phyloP scores from a whole-genome alignment of 2,888 invertebrate genomes.

The Dryocosmus kuriphilus region DNA sequence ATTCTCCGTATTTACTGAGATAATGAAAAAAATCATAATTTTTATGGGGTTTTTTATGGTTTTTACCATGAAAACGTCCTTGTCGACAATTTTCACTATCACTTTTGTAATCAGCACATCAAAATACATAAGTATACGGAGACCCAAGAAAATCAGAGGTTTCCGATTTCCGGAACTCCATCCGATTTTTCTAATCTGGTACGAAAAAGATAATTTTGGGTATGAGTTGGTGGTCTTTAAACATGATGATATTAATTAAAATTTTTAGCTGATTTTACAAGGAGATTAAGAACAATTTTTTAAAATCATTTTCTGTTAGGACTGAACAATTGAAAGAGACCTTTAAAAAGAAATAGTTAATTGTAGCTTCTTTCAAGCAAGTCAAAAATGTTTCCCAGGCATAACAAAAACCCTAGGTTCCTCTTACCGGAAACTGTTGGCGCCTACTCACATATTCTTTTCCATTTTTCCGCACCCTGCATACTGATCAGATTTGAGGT shows the following conservation, averaged over 20 bases:
- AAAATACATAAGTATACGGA: too few species aligned
- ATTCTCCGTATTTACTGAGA: too few species aligned
- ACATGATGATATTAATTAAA: background rate
- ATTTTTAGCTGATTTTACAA: background rate
- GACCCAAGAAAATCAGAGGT: too few species aligned
- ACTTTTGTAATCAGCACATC: too few species aligned
- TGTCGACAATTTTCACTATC: too few species aligned
- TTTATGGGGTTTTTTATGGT: too few species aligned
- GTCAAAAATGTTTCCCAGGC: background rate
- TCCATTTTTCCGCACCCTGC: conserved; percentile 28
- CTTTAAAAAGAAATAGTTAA: background rate
- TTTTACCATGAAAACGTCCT: too few species aligned
- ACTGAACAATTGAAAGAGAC: background rate
- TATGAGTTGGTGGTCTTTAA: background rate
- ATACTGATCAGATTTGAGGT: conserved; percentile 26
- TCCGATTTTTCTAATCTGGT: background rate
- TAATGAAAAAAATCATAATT: too few species aligned
- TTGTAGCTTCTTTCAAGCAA: background rate
- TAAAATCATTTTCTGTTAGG: background rate
- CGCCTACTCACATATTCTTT: conserved; percentile 33
- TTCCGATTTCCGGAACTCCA: too few species aligned
- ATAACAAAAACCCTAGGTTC: background rate
- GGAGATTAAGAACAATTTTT: background rate
- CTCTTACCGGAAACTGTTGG: conserved; percentile 33
- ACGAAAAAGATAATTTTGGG: background rate